Conservation (phyloP, 2,888 invertebrate genomes). For the Plebejus anna region DNA sequence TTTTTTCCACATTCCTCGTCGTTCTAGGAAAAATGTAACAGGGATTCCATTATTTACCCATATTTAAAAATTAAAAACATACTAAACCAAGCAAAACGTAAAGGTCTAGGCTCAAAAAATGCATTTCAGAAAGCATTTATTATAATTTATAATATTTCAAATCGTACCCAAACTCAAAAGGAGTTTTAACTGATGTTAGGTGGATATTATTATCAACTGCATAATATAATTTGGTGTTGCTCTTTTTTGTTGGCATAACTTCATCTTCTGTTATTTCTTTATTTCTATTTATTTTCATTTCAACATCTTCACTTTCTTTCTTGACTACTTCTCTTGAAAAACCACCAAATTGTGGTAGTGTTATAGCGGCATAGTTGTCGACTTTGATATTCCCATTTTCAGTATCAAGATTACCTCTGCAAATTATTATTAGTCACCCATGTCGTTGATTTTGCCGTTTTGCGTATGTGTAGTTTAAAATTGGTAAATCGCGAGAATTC, state of each 20-base stretch:
- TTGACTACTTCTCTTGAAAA: not conserved
- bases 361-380: conserved; percentile 4
- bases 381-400: not conserved
- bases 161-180: not conserved
- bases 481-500: not conserved
- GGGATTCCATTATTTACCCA: not conserved
- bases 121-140: not conserved
- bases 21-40: conserved; percentile 22
- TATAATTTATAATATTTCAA: not conserved
- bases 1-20: conserved; percentile 29
- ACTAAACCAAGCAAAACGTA: not conserved
- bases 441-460: not conserved
- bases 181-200: not conserved
- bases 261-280: not conserved
- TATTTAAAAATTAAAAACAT: not conserved
- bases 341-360: conserved; percentile 5
- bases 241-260: not conserved
- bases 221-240: not conserved
- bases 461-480: not conserved
- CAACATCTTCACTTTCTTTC: not conserved
- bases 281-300: not conserved
- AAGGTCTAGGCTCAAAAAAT: not conserved
- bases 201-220: not conserved
- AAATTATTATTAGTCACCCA: not conserved
- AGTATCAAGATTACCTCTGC: not conserved